Evolutionary conservation across 2,888 invertebrate genomes (phyloP), one percentile per base, ranked within the genome.

Genomic region (Dyspetes luteomarginatus): DNA sequence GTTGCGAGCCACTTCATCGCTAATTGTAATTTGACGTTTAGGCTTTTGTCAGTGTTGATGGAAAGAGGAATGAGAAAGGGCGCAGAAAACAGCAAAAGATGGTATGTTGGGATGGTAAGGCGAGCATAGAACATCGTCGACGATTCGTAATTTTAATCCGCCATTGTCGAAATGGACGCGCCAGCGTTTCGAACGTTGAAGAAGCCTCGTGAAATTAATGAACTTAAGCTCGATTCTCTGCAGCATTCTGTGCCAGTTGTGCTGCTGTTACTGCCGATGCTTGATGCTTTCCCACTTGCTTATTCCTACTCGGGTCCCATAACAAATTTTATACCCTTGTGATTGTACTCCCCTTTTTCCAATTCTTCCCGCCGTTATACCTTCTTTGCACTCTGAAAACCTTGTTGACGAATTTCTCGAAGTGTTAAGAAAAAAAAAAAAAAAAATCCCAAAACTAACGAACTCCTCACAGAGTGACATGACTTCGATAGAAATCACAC

Each of bases 11-110:
- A 86, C 88, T 88, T 87, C 86, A 87, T 88, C 88, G 87, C 89
- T 89, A 90, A 90, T 89, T 90, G 88, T 90, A 90, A 90, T 90
- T 90, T 86, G 88, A 89, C 89, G 89, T 90, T 90, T 89, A 69
- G 65, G 79, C 75, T 76, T 73, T 78, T 78, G 72, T 75, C 77
- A 77, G 68, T 58, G 65, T 50, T 55, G 65, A 58, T 45, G 43
- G 58, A 52, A 71, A 30, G 75, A 77, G 77, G 30, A 77, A 77
- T 60, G 77, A 65, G 73, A 65, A 77, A 64, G 75, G 75, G 60
- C 41, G 67, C 36, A 68, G 68, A 76, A 58, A 17, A 26, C 26
- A 30, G 15, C 2, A 5, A 17, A 52, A 45, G 19, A 50, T 19
- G 28, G 28, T 1, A 50, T 9, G n/a, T n/a, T n/a, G n/a, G n/a